Evolutionary conservation across 2,888 invertebrate species (phyloP).

Genomic region (Eurytoma californica): DNA sequence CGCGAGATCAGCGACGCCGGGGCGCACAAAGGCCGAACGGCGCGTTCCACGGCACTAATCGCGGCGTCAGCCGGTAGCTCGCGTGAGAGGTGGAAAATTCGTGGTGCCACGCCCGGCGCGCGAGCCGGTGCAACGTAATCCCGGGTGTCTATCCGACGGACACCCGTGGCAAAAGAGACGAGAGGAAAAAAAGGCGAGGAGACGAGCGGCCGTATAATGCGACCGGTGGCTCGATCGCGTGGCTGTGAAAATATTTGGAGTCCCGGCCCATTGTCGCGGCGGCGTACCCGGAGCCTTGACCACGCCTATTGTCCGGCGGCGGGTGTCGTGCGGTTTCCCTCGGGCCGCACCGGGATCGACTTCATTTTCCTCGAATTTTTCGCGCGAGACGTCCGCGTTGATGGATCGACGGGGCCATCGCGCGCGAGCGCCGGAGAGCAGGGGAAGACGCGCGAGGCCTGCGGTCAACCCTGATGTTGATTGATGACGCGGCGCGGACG

Average conservation of each 20-base stretch:
- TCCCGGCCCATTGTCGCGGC: slow-evolving; percentile 49
- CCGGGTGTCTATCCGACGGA: neutral
- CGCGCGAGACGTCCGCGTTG: slow-evolving; percentile 33
- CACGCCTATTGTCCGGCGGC: neutral
- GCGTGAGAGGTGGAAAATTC: slow-evolving; percentile 40
- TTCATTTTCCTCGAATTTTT: slow-evolving; percentile 54
- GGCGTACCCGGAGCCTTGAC: neutral
- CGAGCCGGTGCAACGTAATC: too few species aligned
- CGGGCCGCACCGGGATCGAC: neutral
- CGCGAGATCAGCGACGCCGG: too few species aligned
- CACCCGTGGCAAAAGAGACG: slow-evolving; percentile 3
- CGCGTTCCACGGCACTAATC: too few species aligned
- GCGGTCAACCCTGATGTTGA: slow-evolving; percentile 44
- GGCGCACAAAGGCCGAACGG: too few species aligned
- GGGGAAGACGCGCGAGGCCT: slow-evolving; percentile 12
- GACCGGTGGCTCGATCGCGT: slow-evolving; percentile 60
- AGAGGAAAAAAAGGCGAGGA: neutral
- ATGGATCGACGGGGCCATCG: slow-evolving; percentile 4
- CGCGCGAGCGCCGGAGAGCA: slow-evolving; percentile 39
- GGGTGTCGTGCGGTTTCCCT: neutral
- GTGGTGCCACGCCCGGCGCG: too few species aligned
- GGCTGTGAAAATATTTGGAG: slow-evolving; percentile 72
- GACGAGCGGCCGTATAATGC: slow-evolving; percentile 21
- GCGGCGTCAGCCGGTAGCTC: too few species aligned
- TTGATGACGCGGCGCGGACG: slow-evolving; percentile 41